Evolutionary conservation across 1,140 invertebrate genomes (phyloP).

Genomic region (Gryllus bimaculatus): DNA sequence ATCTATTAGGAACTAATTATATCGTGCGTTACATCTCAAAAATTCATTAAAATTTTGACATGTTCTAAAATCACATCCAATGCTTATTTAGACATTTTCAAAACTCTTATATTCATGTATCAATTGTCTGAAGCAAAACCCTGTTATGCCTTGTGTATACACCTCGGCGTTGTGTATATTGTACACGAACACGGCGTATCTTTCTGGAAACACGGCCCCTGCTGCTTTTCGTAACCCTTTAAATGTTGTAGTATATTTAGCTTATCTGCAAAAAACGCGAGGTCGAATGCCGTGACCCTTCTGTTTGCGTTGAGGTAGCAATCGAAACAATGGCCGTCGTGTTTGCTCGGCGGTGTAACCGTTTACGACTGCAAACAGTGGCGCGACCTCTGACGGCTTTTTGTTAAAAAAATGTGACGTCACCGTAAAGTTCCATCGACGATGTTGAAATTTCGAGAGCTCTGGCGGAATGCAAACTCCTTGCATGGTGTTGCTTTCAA

Average conservation of each 20-base stretch:
- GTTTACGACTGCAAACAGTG: not conserved
- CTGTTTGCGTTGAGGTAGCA: not conserved
- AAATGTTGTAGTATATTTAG: constrained; percentile 6
- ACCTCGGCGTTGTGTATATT: not conserved
- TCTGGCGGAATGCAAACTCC: no score
- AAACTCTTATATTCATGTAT: no score
- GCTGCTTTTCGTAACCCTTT: not conserved
- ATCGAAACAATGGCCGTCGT: not conserved
- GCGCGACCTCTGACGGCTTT: not conserved
- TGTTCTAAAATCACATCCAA: no score
- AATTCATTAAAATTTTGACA: no score
- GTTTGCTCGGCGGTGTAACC: not conserved
- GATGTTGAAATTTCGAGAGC: not conserved
- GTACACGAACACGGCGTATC: not conserved
- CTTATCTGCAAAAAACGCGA: not conserved
- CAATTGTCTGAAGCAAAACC: not conserved
- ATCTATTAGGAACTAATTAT: no score
- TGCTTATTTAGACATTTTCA: no score
- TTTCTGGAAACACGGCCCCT: not conserved
- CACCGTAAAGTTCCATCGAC: not conserved
- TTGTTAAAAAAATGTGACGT: not conserved
- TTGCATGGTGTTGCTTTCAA: no score
- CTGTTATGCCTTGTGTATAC: not conserved
- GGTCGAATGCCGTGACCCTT: not conserved
- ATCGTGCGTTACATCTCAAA: no score